These are phyloP conservation scores for Melospiza melodia DNA, from an alignment of 2,113 vertebrate genomes.

Conservation along the genomic window DNA sequence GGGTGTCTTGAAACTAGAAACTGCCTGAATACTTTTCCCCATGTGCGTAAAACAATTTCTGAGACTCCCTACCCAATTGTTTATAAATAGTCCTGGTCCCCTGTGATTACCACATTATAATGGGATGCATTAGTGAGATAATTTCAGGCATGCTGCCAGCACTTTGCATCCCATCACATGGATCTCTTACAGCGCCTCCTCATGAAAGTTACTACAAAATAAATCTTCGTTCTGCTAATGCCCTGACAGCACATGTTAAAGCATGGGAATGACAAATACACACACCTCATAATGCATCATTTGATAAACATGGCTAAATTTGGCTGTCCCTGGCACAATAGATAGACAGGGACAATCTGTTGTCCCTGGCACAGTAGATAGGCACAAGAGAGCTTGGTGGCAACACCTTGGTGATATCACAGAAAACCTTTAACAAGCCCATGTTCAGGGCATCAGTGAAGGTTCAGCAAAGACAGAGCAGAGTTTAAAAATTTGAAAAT, in stretches of 20 bases:
- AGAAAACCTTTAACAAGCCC: background rate
- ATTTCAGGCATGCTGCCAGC: constrained; percentile 14
- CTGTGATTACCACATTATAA: background rate
- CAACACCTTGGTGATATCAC: background rate
- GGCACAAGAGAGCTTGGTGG: background rate
- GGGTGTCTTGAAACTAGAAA: background rate
- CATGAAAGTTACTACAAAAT: background rate
- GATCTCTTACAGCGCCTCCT: background rate
- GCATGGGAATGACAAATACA: background rate
- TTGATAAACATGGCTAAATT: background rate
- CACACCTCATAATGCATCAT: background rate
- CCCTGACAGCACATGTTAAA: background rate
- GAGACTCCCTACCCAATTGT: background rate
- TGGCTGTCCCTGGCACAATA: background rate
- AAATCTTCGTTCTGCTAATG: background rate
- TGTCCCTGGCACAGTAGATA: background rate
- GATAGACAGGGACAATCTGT: background rate
- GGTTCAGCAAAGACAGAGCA: background rate
- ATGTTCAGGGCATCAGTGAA: background rate
- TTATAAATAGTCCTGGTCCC: background rate
- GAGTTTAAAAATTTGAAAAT: background rate
- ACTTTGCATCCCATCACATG: accelerated
- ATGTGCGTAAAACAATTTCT: background rate
- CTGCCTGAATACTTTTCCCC: background rate
- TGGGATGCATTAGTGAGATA: background rate